phyloP scores from a whole-genome alignment of 2,888 invertebrate genomes.

The Microctonus hyperodae region DNA sequence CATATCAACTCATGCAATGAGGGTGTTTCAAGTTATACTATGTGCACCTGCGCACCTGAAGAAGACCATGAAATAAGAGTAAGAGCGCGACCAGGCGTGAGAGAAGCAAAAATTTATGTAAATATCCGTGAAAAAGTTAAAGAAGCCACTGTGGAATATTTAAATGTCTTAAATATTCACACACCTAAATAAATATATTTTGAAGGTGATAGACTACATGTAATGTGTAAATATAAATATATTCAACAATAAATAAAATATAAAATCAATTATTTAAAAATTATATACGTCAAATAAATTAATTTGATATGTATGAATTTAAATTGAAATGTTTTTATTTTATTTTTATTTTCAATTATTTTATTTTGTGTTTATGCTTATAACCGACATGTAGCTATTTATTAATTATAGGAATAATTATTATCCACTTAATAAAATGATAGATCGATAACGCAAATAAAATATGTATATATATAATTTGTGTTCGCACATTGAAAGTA shows the following conservation, averaged over 20 bases:
- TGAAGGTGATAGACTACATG: too few species aligned
- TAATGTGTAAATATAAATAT: slow-evolving; percentile 32
- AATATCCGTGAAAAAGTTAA: slow-evolving; percentile 51
- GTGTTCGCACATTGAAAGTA: background rate
- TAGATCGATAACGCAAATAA: background rate
- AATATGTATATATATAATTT: too few species aligned
- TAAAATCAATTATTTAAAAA: too few species aligned
- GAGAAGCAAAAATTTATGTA: slow-evolving; percentile 48
- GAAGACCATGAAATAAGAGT: slow-evolving; percentile 2
- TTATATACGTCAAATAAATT: too few species aligned
- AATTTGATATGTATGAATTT: too few species aligned
- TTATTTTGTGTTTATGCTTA: too few species aligned
- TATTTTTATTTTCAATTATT: background rate
- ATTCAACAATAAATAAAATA: too few species aligned
- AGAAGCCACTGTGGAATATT: slow-evolving; percentile 46
- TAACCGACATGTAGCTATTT: background rate
- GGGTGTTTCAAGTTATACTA: background rate
- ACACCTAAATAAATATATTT: too few species aligned
- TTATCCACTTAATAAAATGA: background rate
- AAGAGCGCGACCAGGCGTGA: slow-evolving; percentile 5
- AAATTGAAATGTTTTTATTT: too few species aligned
- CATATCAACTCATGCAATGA: background rate
- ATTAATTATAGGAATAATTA: background rate
- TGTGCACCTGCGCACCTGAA: slow-evolving; percentile 1
- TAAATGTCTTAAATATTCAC: slow-evolving; percentile 37